A percentile compares a stretch with the other conserved stretches of the same genome.
These are phyloP conservation scores for Plusia festucae DNA, from an alignment of 2,888 invertebrate genomes.

Conservation along the genomic window DNA sequence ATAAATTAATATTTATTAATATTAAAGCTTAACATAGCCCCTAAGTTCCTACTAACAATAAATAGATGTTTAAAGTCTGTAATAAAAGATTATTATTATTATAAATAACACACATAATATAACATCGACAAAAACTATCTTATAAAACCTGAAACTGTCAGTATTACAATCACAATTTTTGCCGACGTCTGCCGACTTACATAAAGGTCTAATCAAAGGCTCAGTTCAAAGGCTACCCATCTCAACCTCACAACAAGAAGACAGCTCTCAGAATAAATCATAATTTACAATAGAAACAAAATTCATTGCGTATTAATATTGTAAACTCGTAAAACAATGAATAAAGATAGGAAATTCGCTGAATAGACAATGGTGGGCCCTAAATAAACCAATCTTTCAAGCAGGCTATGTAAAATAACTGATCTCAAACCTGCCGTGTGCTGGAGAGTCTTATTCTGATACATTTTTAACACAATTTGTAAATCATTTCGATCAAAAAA, in stretches of 20 bases:
- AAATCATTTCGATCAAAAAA: neutral
- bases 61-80: too few species aligned
- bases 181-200: constrained; percentile 19
- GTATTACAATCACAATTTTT: constrained; percentile 27
- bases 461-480: neutral
- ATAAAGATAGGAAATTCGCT: constrained; percentile 65
- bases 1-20: too few species aligned
- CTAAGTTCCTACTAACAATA: too few species aligned
- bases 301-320: constrained; percentile 65
- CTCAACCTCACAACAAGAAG: constrained; percentile 40
- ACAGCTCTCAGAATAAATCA: constrained; percentile 62
- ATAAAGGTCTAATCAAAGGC: constrained; percentile 28
- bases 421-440: constrained; percentile 52
- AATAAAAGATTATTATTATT: too few species aligned
- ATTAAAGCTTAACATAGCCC: too few species aligned
- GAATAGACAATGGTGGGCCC: constrained; percentile 59
- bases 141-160: constrained; percentile 1
- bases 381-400: constrained; percentile 62
- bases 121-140: constrained; percentile 14
- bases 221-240: constrained; percentile 52
- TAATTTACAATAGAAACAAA: constrained; percentile 65
- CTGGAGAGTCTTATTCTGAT: constrained; percentile 50
- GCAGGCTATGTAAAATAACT: constrained; percentile 61
- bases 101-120: neutral
- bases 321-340: constrained; percentile 61